These are phyloP conservation scores for Pardosa pseudoannulata DNA, from an alignment of 2,888 invertebrate species.

Conservation along the genomic window DNA sequence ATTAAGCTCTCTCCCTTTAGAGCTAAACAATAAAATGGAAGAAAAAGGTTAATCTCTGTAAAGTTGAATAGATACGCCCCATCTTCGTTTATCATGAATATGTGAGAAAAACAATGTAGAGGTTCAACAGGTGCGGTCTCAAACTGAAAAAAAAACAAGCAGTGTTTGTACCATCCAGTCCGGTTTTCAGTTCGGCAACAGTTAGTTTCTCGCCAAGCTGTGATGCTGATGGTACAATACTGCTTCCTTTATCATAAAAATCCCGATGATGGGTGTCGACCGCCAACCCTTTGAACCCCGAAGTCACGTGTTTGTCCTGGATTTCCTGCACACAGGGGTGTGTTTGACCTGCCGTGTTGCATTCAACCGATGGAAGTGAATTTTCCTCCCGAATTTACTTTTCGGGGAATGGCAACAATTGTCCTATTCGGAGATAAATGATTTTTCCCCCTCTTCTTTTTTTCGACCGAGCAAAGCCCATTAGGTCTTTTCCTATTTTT, in stretches of 20 bases:
- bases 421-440: slow-evolving; percentile 5
- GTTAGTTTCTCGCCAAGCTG: too few relatives aligned
- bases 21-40: too few relatives aligned
- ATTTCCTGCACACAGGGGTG: neutral
- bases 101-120: too few relatives aligned
- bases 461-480: neutral
- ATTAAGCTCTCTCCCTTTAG: too few relatives aligned
- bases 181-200: too few relatives aligned
- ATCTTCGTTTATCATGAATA: too few relatives aligned
- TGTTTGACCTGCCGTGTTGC: slow-evolving; percentile 2
- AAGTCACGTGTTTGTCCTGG: slow-evolving; percentile 4
- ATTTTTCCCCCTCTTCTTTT: neutral
- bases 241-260: neutral
- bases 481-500: neutral
- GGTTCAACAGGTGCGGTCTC: too few relatives aligned
- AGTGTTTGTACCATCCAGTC: too few relatives aligned
- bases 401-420: slow-evolving; percentile 10
- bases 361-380: slow-evolving; percentile 8
- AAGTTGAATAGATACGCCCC: too few relatives aligned
- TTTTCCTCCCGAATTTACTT: slow-evolving; percentile 15
- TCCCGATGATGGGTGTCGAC: neutral
- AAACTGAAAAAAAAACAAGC: too few relatives aligned
- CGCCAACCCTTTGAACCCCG: slow-evolving; percentile 1
- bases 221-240: neutral
- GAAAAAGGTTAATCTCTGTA: too few relatives aligned